Percentiles rank a stretch among this genome's conserved stretches.
phyloP scores from a whole-genome alignment of 2,113 vertebrate genomes.

The Apteryx mantelli region DNA sequence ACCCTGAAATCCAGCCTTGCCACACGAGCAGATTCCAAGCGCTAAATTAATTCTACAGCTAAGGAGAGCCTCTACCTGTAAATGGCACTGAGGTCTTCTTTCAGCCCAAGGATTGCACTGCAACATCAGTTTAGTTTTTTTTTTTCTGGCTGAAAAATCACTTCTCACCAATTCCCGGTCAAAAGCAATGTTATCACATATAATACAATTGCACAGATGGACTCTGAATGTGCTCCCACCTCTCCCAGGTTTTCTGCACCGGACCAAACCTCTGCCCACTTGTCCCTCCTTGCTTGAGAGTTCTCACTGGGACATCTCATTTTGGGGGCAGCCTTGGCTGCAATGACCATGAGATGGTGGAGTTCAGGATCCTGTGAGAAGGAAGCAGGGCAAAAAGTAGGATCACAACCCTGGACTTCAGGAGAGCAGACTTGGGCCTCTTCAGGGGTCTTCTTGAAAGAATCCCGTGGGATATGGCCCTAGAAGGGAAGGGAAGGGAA shows the following conservation, averaged over 20 bases:
- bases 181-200: background rate
- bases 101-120: background rate
- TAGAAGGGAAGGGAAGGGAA: background rate
- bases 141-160: background rate
- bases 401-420: background rate
- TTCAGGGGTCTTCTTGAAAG: background rate
- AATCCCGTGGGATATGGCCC: background rate
- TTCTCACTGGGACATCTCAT: background rate
- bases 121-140: background rate
- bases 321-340: background rate
- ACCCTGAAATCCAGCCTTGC: background rate
- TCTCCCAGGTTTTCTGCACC: background rate
- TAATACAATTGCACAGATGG: background rate
- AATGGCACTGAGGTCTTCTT: background rate
- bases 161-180: background rate
- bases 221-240: background rate
- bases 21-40: background rate
- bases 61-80: background rate
- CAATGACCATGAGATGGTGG: background rate
- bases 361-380: background rate
- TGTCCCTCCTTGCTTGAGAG: background rate
- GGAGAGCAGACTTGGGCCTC: background rate
- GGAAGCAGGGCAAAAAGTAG: background rate
- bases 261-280: background rate
- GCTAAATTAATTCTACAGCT: background rate